Evolutionary conservation across 1,140 invertebrate species (phyloP).

Genomic region (Coboldia fuscipes): DNA sequence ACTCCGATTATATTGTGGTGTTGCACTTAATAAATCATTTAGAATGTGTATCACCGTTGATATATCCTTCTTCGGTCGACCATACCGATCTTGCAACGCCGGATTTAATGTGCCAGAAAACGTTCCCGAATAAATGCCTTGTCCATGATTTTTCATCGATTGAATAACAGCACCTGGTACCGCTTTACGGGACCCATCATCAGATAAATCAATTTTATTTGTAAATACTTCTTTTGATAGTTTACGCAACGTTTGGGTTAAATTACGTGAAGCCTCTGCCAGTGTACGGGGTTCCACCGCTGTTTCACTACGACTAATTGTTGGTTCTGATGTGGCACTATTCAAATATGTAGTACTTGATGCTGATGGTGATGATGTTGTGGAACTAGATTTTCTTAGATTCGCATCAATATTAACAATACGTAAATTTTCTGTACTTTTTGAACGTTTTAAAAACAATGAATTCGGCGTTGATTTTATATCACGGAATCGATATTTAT

Average conservation of each 20-base stretch:
- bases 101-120: slow-evolving; percentile 78
- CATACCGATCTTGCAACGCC: slow-evolving; percentile 76
- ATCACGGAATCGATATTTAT: no score
- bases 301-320: slow-evolving; percentile 23
- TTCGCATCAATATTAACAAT: background rate
- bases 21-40: slow-evolving; percentile 78
- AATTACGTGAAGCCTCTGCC: slow-evolving; percentile 71
- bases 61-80: slow-evolving; percentile 75
- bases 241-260: slow-evolving; percentile 77
- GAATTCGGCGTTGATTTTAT: background rate
- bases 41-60: slow-evolving; percentile 89
- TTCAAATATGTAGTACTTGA: slow-evolving; percentile 3
- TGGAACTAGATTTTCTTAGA: background rate
- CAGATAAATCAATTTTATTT: slow-evolving; percentile 30
- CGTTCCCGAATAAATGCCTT: slow-evolving; percentile 69
- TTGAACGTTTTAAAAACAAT: background rate
- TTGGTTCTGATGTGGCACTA: slow-evolving; percentile 10
- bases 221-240: slow-evolving; percentile 73
- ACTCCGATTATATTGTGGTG: slow-evolving; percentile 35
- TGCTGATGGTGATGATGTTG: slow-evolving; percentile 5
- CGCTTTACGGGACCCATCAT: slow-evolving; percentile 22
- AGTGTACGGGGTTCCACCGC: slow-evolving; percentile 60
- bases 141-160: slow-evolving; percentile 82
- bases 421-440: background rate
- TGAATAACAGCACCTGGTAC: slow-evolving; percentile 62